Evolutionary conservation across 2,113 vertebrate genomes (phyloP).

Genomic region (Prietella phreatophila): DNA sequence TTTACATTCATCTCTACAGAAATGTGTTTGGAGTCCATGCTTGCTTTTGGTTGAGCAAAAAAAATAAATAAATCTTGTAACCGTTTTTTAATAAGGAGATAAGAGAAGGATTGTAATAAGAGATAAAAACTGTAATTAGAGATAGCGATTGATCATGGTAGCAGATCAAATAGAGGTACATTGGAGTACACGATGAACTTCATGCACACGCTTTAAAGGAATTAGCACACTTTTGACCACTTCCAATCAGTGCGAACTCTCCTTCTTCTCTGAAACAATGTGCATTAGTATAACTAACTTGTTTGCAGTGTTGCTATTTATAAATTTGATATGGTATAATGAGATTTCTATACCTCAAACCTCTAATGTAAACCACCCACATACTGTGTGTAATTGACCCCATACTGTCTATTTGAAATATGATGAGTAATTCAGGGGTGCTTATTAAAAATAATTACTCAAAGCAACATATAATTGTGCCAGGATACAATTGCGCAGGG

Average conservation of each 20-base stretch:
- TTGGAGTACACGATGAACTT: not conserved
- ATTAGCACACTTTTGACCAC: not conserved
- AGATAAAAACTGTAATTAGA: constrained; percentile 18
- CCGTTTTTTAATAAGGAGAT: not conserved
- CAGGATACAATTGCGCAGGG: not conserved
- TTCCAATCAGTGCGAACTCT: not conserved
- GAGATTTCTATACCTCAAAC: not conserved
- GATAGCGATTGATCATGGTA: not conserved
- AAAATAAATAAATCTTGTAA: not conserved
- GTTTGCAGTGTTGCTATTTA: not conserved
- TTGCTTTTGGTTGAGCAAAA: not conserved
- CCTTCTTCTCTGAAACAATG: not conserved
- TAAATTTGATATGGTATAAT: not conserved
- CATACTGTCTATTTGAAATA: not conserved
- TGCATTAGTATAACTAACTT: not conserved
- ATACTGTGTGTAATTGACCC: not conserved
- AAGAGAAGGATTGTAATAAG: constrained; percentile 3
- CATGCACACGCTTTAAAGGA: not conserved
- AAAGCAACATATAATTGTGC: not conserved
- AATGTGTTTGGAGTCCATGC: not conserved
- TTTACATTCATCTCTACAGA: not conserved
- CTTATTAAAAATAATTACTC: not conserved
- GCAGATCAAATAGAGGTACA: constrained; percentile 8
- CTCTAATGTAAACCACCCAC: not conserved
- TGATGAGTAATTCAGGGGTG: not conserved